Evolutionary conservation across 1,140 invertebrate genomes (phyloP).

Genomic region (Trachymyrmex cornetzi): DNA sequence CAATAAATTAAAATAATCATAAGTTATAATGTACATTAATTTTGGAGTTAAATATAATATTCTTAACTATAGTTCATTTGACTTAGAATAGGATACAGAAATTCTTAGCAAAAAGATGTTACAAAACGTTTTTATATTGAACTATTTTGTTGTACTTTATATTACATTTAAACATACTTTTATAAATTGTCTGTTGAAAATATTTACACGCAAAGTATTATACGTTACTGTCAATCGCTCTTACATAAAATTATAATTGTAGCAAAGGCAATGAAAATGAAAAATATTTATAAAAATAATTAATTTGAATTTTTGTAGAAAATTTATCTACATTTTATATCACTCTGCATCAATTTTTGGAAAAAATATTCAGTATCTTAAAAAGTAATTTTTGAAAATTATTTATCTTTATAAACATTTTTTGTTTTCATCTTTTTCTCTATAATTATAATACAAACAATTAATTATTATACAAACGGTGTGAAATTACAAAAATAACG

Average conservation of each 20-base stretch:
- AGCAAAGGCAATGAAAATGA: too few species aligned
- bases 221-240: not conserved
- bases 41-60: not conserved
- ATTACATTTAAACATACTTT: not conserved
- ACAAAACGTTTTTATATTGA: not conserved
- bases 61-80: not conserved
- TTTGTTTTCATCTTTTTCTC: not conserved
- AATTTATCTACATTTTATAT: not conserved
- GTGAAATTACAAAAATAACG: slow-evolving; percentile 7
- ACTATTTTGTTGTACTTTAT: not conserved
- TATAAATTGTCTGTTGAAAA: not conserved
- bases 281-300: too few species aligned
- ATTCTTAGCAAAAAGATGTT: not conserved
- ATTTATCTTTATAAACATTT: not conserved
- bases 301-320: not conserved
- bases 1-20: not conserved
- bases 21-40: not conserved
- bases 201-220: not conserved
- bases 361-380: not conserved
- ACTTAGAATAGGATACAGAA: not conserved
- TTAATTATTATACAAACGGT: not conserved
- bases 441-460: not conserved
- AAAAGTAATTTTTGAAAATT: not conserved
- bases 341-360: not conserved
- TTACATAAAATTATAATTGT: too few species aligned